Percentiles rank a stretch among this genome's conserved stretches.
phyloP scores from a whole-genome alignment of 2,113 vertebrate genomes.

The Limnothrissa miodon region DNA sequence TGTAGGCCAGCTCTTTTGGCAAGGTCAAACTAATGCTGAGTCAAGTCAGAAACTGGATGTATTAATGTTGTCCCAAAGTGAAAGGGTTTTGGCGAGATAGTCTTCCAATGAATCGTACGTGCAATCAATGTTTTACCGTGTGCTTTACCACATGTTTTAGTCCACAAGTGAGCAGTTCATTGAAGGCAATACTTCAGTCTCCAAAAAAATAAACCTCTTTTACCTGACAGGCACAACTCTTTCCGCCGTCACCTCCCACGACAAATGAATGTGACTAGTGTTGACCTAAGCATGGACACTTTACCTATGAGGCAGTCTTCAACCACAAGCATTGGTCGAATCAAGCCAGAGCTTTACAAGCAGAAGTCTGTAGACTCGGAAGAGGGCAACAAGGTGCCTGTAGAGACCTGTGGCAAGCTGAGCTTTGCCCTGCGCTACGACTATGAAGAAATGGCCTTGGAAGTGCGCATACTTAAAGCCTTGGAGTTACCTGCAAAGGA shows the following conservation, averaged over 20 bases:
- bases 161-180: neutral
- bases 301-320: conserved; percentile 88
- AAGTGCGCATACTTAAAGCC: conserved; percentile 90
- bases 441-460: conserved; percentile 89
- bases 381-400: conserved; percentile 76
- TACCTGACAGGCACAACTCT: conserved; percentile 87
- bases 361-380: conserved; percentile 96
- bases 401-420: conserved; percentile 91
- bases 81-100: neutral
- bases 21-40: neutral
- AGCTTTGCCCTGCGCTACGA: conserved; percentile 91
- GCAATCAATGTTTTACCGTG: neutral
- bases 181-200: neutral
- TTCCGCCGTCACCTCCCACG: conserved; percentile 94
- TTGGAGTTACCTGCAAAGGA: conserved; percentile 95
- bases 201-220: conserved; percentile 32
- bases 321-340: conserved; percentile 88
- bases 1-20: conserved; percentile 11
- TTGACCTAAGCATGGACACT: conserved; percentile 88
- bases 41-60: neutral
- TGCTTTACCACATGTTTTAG: neutral
- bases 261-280: conserved; percentile 93
- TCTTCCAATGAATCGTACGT: neutral
- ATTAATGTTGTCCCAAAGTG: neutral
- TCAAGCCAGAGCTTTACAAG: conserved; percentile 97